Conservation (phyloP, 2,888 invertebrate genomes). For the Acronicta alni region DNA sequence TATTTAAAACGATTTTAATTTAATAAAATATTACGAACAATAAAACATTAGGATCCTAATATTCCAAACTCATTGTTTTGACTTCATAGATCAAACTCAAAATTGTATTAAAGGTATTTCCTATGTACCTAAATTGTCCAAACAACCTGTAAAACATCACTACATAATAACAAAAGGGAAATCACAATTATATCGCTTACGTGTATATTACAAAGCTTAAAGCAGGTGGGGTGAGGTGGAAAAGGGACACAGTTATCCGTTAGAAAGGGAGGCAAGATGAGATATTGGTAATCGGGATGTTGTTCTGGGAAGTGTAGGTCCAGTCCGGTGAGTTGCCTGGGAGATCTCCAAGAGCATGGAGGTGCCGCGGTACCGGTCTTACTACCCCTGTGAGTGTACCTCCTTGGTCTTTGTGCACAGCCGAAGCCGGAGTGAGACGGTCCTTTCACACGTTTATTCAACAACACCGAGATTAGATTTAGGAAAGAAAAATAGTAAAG, state of each 20-base stretch:
- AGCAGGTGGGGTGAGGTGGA: conserved; percentile 74
- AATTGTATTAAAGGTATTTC: background rate
- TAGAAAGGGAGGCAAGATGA: conserved; percentile 48
- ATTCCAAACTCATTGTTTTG: too few relatives aligned
- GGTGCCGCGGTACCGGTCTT: conserved; percentile 87
- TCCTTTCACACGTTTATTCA: conserved; percentile 11
- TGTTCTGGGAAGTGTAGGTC: conserved; percentile 68
- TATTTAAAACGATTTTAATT: too few relatives aligned
- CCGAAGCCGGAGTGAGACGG: conserved; percentile 20
- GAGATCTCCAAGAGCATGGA: conserved; percentile 86
- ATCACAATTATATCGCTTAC: conserved; percentile 74
- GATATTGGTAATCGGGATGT: conserved; percentile 57
- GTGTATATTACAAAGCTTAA: conserved; percentile 67
- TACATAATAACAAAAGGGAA: conserved; percentile 58
- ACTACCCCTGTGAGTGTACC: conserved; percentile 84
- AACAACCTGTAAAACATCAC: conserved; percentile 53
- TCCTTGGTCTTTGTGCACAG: conserved; percentile 40
- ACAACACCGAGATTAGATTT: conserved; percentile 5
- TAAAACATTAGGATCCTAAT: too few relatives aligned
- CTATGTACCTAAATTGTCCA: conserved; percentile 6
- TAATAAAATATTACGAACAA: too few relatives aligned
- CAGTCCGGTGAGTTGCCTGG: conserved; percentile 84
- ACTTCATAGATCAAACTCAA: background rate
- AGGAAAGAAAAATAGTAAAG: background rate
- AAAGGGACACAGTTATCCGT: conserved; percentile 51